phyloP scores from a whole-genome alignment of 2,797 vertebrate genomes.

The Centropyge bicolor region DNA sequence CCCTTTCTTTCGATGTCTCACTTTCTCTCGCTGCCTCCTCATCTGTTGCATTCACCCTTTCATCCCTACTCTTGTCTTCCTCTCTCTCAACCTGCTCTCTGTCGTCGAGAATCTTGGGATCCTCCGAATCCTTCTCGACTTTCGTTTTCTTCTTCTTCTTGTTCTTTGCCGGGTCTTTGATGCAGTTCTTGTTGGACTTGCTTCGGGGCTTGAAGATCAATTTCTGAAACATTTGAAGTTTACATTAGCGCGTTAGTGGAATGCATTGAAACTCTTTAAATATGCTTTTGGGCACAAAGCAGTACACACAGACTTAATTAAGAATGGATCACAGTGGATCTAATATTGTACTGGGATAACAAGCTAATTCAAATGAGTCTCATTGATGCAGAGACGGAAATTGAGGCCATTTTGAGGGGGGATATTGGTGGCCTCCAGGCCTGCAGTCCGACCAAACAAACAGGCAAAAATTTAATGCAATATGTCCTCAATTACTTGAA shows the following conservation, averaged over 20 bases:
- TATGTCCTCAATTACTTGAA: conserved; percentile 53
- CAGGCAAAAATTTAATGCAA: conserved; percentile 46
- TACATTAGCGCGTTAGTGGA: conserved; percentile 51
- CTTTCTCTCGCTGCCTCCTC: conserved; percentile 39
- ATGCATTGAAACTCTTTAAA: conserved; percentile 39
- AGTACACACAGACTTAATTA: conserved; percentile 67
- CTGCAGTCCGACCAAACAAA: conserved; percentile 60
- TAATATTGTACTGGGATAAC: conserved; percentile 61
- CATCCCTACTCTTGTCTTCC: conserved; percentile 44
- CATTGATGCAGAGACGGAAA: conserved; percentile 64
- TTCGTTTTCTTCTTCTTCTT: conserved; percentile 82
- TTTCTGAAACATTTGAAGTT: conserved; percentile 82
- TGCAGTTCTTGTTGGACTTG: conserved; percentile 86
- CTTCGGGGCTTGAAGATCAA: conserved; percentile 86
- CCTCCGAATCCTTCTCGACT: conserved; percentile 73
- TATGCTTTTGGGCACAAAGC: conserved; percentile 42
- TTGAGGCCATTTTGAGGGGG: conserved; percentile 58
- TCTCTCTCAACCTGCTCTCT: conserved; percentile 58
- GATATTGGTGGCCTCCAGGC: conserved; percentile 54
- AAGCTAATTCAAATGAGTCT: conserved; percentile 61
- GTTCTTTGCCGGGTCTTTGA: conserved; percentile 82
- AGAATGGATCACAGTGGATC: conserved; percentile 55
- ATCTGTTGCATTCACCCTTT: conserved; percentile 22
- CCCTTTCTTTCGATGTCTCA: conserved; percentile 33
- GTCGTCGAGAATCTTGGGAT: conserved; percentile 73